A percentile compares a stretch with the other conserved stretches of the same genome.
phyloP scores from a whole-genome alignment of 2,113 vertebrate species.

The Archocentrus centrarchus region DNA sequence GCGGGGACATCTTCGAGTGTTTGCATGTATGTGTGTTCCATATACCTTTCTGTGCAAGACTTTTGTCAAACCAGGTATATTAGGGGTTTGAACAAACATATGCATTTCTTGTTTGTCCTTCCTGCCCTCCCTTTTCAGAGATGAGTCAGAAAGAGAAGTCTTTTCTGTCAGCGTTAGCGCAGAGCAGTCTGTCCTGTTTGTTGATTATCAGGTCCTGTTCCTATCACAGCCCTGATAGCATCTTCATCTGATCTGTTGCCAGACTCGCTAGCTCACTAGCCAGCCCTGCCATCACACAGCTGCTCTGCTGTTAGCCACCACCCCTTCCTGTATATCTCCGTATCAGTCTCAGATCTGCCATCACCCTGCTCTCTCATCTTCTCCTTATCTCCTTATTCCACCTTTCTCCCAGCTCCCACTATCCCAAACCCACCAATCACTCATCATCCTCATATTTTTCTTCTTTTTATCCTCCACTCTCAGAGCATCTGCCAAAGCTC shows the following conservation, averaged over 20 bases:
- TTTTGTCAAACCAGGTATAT: slow-evolving; percentile 23
- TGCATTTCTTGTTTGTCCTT: slow-evolving; percentile 40
- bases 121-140: slow-evolving; percentile 51
- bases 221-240: slow-evolving; percentile 74
- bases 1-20: slow-evolving; percentile 52
- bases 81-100: slow-evolving; percentile 49
- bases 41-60: slow-evolving; percentile 39
- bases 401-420: slow-evolving; percentile 67
- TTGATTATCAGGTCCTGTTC: slow-evolving; percentile 72
- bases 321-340: slow-evolving; percentile 44
- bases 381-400: slow-evolving; percentile 75
- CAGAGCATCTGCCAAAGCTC: slow-evolving; percentile 33
- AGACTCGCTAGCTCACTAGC: slow-evolving; percentile 62
- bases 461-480: slow-evolving; percentile 57
- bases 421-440: slow-evolving; percentile 64
- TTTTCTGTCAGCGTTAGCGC: slow-evolving; percentile 59
- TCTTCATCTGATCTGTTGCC: slow-evolving; percentile 79
- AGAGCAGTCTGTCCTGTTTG: slow-evolving; percentile 71
- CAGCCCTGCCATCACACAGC: slow-evolving; percentile 44
- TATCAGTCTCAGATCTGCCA: slow-evolving; percentile 74
- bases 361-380: slow-evolving; percentile 71
- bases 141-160: slow-evolving; percentile 63
- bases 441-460: slow-evolving; percentile 52
- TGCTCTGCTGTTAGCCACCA: slow-evolving; percentile 48
- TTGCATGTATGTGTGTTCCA: slow-evolving; percentile 35